Conservation (phyloP, 1,140 invertebrate genomes). For the Hycleus cichorii region DNA sequence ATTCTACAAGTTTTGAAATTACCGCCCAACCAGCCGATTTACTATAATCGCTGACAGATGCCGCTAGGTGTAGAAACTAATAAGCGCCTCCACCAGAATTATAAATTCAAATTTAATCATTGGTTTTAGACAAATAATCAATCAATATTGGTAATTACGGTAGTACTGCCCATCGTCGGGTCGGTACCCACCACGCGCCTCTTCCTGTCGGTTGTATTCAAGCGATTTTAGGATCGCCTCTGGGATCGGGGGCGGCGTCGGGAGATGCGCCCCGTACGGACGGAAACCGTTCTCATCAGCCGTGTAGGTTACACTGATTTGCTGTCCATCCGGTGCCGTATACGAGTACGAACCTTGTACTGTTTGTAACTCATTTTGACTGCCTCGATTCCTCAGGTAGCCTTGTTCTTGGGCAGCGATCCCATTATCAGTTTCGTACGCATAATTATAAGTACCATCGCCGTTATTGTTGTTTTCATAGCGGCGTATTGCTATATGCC, state of each 20-base stretch:
- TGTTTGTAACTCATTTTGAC: slow-evolving; percentile 31
- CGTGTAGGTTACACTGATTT: slow-evolving; percentile 35
- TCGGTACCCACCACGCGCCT: slow-evolving; percentile 5
- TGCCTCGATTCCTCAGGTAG: slow-evolving; percentile 40
- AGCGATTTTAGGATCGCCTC: slow-evolving; percentile 44
- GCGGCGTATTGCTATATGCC: background rate
- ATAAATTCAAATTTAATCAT: too few relatives aligned
- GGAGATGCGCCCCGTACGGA: slow-evolving; percentile 47
- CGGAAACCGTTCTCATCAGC: slow-evolving; percentile 60
- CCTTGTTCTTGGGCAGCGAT: slow-evolving; percentile 48
- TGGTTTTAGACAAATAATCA: too few relatives aligned
- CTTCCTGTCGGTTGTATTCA: slow-evolving; percentile 36
- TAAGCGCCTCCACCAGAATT: too few relatives aligned
- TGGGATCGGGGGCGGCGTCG: slow-evolving; percentile 48
- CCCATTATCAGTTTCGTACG: slow-evolving; percentile 51
- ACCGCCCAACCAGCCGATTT: too few relatives aligned
- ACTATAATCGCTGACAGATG: too few relatives aligned
- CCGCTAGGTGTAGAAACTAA: too few relatives aligned
- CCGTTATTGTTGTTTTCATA: slow-evolving; percentile 7
- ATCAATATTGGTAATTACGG: background rate
- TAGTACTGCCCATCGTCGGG: slow-evolving; percentile 15
- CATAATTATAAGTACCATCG: slow-evolving; percentile 43
- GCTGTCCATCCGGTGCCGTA: slow-evolving; percentile 31
- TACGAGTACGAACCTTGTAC: slow-evolving; percentile 31
- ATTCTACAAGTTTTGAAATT: too few relatives aligned